Conservation (phyloP, 2,888 invertebrate genomes). For the Epinotia bilunana region DNA sequence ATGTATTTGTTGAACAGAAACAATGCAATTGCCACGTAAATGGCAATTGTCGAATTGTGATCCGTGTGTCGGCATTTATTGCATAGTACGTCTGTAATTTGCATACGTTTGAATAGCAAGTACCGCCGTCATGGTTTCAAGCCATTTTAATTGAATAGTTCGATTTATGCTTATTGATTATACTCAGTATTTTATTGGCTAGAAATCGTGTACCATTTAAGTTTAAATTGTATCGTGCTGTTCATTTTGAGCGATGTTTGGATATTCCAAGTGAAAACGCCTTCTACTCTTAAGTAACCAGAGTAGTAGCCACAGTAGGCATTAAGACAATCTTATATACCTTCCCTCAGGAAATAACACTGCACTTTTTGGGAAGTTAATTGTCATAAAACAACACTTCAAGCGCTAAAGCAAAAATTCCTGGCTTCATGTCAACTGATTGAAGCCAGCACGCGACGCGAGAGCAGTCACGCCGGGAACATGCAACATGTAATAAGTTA, state of each 20-base stretch:
- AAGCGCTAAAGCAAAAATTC: slow-evolving; percentile 16
- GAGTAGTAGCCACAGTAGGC: neutral
- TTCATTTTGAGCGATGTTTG: neutral
- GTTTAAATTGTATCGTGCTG: neutral
- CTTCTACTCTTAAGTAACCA: neutral
- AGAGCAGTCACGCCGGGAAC: slow-evolving; percentile 54
- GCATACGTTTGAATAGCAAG: slow-evolving; percentile 84
- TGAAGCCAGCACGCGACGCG: slow-evolving; percentile 52
- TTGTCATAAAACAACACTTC: neutral
- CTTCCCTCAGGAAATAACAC: neutral
- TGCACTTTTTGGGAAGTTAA: neutral
- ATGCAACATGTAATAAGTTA: slow-evolving; percentile 65
- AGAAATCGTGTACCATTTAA: slow-evolving; percentile 46
- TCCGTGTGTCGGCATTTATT: slow-evolving; percentile 83
- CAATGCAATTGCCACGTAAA: slow-evolving; percentile 75
- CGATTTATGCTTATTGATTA: slow-evolving; percentile 75
- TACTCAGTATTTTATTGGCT: slow-evolving; percentile 62
- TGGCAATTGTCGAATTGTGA: slow-evolving; percentile 83
- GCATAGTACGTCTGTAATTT: slow-evolving; percentile 83
- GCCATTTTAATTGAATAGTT: slow-evolving; percentile 82
- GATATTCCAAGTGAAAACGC: neutral
- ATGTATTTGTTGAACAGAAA: slow-evolving; percentile 49
- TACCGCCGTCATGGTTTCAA: slow-evolving; percentile 76
- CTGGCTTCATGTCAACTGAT: slow-evolving; percentile 46
- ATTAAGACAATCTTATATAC: too few species aligned